phyloP scores from a whole-genome alignment of 2,113 vertebrate genomes.

The Morone saxatilis region DNA sequence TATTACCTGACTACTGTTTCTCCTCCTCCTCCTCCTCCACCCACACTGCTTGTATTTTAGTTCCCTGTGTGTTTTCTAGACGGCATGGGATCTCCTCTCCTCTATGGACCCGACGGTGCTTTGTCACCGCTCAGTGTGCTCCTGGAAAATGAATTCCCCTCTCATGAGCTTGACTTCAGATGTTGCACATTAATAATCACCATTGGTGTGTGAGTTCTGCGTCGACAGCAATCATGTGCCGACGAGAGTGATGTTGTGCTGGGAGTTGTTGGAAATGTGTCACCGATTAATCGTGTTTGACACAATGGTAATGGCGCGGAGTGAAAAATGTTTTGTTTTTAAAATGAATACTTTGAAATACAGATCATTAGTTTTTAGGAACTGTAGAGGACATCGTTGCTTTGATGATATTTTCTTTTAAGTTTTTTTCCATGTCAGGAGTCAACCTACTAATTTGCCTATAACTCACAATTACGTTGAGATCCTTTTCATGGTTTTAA shows the following conservation, averaged over 20 bases:
- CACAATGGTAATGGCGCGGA: neutral
- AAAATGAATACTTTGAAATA: neutral
- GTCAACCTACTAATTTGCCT: constrained; percentile 27
- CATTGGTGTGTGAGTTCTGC: constrained; percentile 16
- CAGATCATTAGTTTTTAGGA: constrained; percentile 4
- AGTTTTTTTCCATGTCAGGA: constrained; percentile 9
- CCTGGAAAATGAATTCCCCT: constrained; percentile 37
- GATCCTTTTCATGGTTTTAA: constrained; percentile 21
- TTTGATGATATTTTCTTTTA: constrained; percentile 23
- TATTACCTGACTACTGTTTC: constrained; percentile 6
- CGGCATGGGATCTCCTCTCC: constrained; percentile 24
- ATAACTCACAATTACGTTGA: neutral
- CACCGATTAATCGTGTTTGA: constrained; percentile 42
- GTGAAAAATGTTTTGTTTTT: constrained; percentile 26
- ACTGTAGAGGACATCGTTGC: neutral
- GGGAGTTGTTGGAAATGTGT: constrained; percentile 37
- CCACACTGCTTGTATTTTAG: neutral
- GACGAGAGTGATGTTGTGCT: constrained; percentile 37
- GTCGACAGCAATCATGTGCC: constrained; percentile 34
- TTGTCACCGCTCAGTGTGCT: constrained; percentile 37
- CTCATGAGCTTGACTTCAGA: constrained; percentile 51
- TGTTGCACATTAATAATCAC: constrained; percentile 68
- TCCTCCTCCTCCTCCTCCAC: constrained; percentile 22
- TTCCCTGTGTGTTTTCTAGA: constrained; percentile 33
- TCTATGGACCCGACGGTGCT: constrained; percentile 18